These are phyloP conservation scores for Sula dactylatra DNA, from an alignment of 2,113 vertebrate genomes.

Conservation along the genomic window DNA sequence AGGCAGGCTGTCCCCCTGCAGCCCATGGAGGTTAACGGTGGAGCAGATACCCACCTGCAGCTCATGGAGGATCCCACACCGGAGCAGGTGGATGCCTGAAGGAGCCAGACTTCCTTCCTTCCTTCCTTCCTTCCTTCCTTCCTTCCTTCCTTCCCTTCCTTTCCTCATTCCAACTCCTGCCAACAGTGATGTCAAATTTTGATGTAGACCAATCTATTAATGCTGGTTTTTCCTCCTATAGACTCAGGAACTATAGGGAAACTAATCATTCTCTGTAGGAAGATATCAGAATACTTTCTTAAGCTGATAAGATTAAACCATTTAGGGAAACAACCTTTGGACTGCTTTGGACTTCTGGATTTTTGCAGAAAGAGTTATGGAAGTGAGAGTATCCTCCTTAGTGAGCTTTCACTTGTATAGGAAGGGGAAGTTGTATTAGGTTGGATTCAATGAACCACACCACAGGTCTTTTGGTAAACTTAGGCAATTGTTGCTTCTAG, in stretches of 20 bases:
- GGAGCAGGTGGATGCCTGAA: neutral
- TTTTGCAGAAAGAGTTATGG: neutral
- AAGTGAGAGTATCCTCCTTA: neutral
- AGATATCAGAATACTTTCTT: neutral
- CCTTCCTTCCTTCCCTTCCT: neutral
- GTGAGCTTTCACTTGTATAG: neutral
- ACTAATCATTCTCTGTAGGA: neutral
- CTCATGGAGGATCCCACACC: accelerated
- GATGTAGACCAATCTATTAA: neutral
- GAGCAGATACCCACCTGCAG: neutral
- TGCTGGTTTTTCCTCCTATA: neutral
- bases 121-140: no score
- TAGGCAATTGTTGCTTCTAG: neutral
- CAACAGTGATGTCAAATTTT: neutral
- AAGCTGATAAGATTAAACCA: neutral
- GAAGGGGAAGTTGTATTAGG: neutral
- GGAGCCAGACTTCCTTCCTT: neutral
- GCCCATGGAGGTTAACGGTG: neutral
- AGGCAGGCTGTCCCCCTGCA: neutral
- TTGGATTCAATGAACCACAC: neutral
- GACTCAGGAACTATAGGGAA: neutral
- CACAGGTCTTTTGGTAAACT: neutral
- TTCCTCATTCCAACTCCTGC: neutral
- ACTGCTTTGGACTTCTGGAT: neutral
- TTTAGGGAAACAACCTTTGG: neutral